Evolutionary conservation across 2,888 invertebrate species (phyloP).

Genomic region (Sialis fuliginosa): DNA sequence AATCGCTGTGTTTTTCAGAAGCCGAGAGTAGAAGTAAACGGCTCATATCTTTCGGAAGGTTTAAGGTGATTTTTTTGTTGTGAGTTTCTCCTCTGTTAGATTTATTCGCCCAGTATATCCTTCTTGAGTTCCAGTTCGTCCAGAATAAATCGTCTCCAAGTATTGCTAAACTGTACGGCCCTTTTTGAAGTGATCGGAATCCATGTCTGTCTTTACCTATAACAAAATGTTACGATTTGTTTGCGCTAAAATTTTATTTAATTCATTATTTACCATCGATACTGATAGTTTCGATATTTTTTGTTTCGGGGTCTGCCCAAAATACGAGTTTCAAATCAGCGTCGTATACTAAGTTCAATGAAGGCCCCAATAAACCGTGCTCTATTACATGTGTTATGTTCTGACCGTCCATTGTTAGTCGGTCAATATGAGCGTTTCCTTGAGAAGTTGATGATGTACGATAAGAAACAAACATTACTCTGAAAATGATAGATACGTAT

Average conservation of each 20-base stretch:
- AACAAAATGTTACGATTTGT: slow-evolving; percentile 4
- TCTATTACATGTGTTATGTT: slow-evolving; percentile 27
- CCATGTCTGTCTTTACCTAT: slow-evolving; percentile 22
- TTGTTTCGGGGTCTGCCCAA: slow-evolving; percentile 47
- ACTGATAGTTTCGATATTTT: slow-evolving; percentile 43
- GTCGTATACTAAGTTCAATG: slow-evolving; percentile 35
- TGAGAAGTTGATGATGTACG: slow-evolving; percentile 11
- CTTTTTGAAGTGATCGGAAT: slow-evolving; percentile 20
- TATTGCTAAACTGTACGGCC: slow-evolving; percentile 37
- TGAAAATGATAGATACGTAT: too few species aligned
- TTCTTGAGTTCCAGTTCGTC: slow-evolving; percentile 36
- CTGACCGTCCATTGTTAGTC: slow-evolving; percentile 47
- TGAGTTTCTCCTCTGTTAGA: slow-evolving; percentile 19
- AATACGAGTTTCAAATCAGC: slow-evolving; percentile 37
- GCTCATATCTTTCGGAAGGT: slow-evolving; percentile 16
- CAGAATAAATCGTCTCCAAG: slow-evolving; percentile 51
- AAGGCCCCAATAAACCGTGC: slow-evolving; percentile 29
- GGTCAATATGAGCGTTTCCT: slow-evolving; percentile 36
- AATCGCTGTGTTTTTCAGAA: slow-evolving; percentile 18
- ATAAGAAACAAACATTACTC: slow-evolving; percentile 46
- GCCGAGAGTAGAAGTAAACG: slow-evolving; percentile 32
- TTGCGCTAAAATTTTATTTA: too few species aligned
- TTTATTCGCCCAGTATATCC: slow-evolving; percentile 42
- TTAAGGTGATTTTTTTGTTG: slow-evolving; percentile 23
- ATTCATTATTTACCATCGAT: slow-evolving; percentile 30